A percentile compares a stretch with the other conserved stretches of the same genome.
Conservation (phyloP, 1,140 invertebrate genomes). For the Drosophila teissieri region DNA sequence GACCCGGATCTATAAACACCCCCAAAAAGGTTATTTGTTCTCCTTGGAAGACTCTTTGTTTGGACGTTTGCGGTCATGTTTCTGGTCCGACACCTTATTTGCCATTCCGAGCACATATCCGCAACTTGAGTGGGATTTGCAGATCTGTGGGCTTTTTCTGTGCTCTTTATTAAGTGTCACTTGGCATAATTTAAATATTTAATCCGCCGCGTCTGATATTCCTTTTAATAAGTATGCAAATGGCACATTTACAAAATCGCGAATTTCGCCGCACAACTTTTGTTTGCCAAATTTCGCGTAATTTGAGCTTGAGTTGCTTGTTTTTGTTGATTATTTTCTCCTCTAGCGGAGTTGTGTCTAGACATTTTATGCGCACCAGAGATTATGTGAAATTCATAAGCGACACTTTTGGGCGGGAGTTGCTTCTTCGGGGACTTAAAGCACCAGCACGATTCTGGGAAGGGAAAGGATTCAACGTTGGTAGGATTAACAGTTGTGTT, state of each 20-base stretch:
- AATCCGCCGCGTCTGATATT: constrained; percentile 58
- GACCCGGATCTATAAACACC: constrained; percentile 1
- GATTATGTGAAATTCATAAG: constrained; percentile 59
- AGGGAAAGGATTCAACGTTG: constrained; percentile 6
- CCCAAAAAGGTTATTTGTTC: constrained; percentile 32
- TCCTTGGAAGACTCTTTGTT: constrained; percentile 38
- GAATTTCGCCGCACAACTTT: constrained; percentile 15
- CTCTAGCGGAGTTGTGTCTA: constrained; percentile 45
- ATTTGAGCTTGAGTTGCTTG: constrained; percentile 44
- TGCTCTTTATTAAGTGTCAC: constrained; percentile 63
- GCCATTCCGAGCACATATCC: constrained; percentile 42
- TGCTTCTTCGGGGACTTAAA: constrained; percentile 17
- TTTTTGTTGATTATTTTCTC: constrained; percentile 45
- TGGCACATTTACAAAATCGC: constrained; percentile 23
- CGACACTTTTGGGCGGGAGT: constrained; percentile 1
- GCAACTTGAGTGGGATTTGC: constrained; percentile 13
- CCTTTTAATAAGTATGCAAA: constrained; percentile 80
- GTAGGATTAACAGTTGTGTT: constrained; percentile 1
- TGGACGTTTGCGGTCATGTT: constrained; percentile 34
- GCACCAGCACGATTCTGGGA: constrained; percentile 8
- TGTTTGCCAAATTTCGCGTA: constrained; percentile 36
- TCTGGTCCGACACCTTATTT: constrained; percentile 41
- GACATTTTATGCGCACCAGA: constrained; percentile 46
- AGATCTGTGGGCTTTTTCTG: neutral
- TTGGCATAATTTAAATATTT: constrained; percentile 69